Percentiles rank a stretch among this genome's conserved stretches.
These are phyloP conservation scores for Drosophila peninsularis DNA, from an alignment of 2,888 invertebrate species.

Conservation along the genomic window DNA sequence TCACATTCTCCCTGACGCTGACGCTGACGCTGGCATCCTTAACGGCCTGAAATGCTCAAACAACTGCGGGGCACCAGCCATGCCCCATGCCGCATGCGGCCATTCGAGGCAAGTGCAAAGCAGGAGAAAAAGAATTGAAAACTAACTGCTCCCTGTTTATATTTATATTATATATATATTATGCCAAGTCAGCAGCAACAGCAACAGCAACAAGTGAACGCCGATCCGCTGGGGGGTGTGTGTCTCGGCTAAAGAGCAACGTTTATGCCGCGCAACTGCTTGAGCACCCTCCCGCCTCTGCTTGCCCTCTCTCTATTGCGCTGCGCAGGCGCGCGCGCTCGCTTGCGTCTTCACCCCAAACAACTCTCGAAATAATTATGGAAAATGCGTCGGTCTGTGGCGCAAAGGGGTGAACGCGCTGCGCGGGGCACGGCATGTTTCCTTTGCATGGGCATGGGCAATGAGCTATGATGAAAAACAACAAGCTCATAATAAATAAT, in stretches of 20 bases:
- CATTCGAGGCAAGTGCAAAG: conserved; percentile 28
- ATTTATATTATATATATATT: conserved; percentile 70
- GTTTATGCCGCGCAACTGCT: conserved; percentile 44
- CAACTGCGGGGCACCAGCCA: conserved; percentile 65
- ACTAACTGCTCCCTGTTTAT: conserved; percentile 74
- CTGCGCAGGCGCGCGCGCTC: conserved; percentile 56
- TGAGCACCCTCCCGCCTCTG: neutral
- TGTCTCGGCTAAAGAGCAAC: conserved; percentile 69
- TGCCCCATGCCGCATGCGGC: conserved; percentile 26
- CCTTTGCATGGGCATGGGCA: conserved; percentile 74
- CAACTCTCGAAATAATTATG: conserved; percentile 68
- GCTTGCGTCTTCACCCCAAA: conserved; percentile 25
- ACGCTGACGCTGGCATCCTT: conserved; percentile 61
- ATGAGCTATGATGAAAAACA: conserved; percentile 78
- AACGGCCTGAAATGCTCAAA: conserved; percentile 65
- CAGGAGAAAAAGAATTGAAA: conserved; percentile 64
- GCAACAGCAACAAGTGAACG: conserved; percentile 52
- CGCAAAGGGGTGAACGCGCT: conserved; percentile 11
- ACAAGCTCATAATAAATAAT: conserved; percentile 79
- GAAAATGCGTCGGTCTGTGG: conserved; percentile 61
- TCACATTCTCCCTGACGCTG: conserved; percentile 50
- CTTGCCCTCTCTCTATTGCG: neutral
- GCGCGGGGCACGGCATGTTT: conserved; percentile 56
- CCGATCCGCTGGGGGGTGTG: conserved; percentile 58
- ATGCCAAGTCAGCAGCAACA: conserved; percentile 35